phyloP scores from a whole-genome alignment of 2,888 invertebrate genomes.

The Ophion ellenae region DNA sequence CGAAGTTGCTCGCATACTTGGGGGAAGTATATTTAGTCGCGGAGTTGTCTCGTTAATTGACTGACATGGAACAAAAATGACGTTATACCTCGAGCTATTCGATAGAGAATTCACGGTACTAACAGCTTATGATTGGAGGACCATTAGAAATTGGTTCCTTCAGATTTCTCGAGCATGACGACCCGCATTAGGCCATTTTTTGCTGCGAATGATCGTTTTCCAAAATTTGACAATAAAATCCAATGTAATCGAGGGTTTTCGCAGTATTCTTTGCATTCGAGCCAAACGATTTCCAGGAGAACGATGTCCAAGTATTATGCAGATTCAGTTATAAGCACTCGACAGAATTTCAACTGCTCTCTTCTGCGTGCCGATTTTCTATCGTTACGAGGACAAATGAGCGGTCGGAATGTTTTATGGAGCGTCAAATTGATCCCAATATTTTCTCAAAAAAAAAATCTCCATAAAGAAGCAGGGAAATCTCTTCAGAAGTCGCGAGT shows the following conservation, averaged over 20 bases:
- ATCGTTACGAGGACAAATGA: too few relatives aligned
- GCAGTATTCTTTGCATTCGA: not conserved
- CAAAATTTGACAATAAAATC: slow-evolving; percentile 18
- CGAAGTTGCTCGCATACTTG: slow-evolving; percentile 55
- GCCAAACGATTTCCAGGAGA: not conserved
- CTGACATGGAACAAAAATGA: slow-evolving; percentile 62
- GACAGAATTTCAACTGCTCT: too few relatives aligned
- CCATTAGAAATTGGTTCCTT: not conserved
- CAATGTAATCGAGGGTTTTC: not conserved
- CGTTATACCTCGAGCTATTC: slow-evolving; percentile 62
- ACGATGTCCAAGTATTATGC: not conserved
- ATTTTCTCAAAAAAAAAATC: too few relatives aligned
- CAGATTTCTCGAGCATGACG: not conserved
- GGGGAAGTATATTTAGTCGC: slow-evolving; percentile 38
- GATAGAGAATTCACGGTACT: slow-evolving; percentile 40
- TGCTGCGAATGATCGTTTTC: slow-evolving; percentile 27
- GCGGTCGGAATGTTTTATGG: too few relatives aligned
- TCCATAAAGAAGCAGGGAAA: too few relatives aligned
- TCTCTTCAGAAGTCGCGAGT: too few relatives aligned
- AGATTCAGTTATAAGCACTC: not conserved
- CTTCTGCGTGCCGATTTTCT: too few relatives aligned
- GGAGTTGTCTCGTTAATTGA: slow-evolving; percentile 70
- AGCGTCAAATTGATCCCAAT: too few relatives aligned
- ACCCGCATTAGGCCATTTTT: not conserved
- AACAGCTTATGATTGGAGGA: not conserved